Percentiles rank a stretch among this genome's conserved stretches.
These are phyloP conservation scores for Lacanobia wlatinum DNA, from an alignment of 2,888 invertebrate species.

Conservation along the genomic window DNA sequence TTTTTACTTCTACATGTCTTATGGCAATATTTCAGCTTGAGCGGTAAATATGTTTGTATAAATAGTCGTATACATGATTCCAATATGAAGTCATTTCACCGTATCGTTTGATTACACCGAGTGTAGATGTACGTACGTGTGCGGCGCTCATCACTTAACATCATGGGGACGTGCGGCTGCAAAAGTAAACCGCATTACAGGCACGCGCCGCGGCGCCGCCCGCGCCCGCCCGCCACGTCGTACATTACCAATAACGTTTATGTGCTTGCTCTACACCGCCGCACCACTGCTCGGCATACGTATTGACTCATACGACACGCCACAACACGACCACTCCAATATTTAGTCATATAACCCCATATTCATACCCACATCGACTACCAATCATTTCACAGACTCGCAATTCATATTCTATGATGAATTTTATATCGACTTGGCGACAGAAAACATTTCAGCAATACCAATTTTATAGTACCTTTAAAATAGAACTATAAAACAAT, in stretches of 20 bases:
- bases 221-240: constrained; percentile 41
- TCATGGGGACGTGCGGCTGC: constrained; percentile 68
- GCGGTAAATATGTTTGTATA: constrained; percentile 14
- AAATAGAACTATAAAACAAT: constrained; percentile 60
- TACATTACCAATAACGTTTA: constrained; percentile 65
- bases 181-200: constrained; percentile 69
- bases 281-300: constrained; percentile 45
- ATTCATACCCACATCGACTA: constrained; percentile 31
- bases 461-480: constrained; percentile 37
- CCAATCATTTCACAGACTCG: constrained; percentile 26
- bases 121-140: constrained; percentile 33
- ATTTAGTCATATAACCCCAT: constrained; percentile 40
- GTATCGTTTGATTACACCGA: constrained; percentile 21
- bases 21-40: neutral
- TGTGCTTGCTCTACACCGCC: constrained; percentile 62
- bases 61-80: constrained; percentile 25
- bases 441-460: constrained; percentile 33
- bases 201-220: constrained; percentile 38
- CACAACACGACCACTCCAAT: constrained; percentile 48
- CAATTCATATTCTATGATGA: constrained; percentile 20
- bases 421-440: constrained; percentile 28
- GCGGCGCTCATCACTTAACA: constrained; percentile 69
- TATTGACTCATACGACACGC: constrained; percentile 58
- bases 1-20: neutral
- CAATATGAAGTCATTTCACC: constrained; percentile 44